These are phyloP conservation scores for Tragelaphus buxtoni DNA, from an alignment of 2,113 vertebrate genomes.

Conservation along the genomic window DNA sequence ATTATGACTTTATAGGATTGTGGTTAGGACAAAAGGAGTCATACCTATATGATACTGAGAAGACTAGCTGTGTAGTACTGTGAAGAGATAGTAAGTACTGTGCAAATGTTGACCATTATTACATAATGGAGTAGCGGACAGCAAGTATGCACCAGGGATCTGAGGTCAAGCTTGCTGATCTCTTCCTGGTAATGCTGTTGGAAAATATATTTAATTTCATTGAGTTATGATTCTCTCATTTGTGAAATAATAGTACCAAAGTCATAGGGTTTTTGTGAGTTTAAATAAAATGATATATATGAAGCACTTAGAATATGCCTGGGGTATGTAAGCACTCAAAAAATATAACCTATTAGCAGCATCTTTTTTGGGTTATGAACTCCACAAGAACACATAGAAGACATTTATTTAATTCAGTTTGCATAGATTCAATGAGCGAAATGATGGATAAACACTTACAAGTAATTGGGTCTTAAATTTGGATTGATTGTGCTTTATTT, in stretches of 20 bases:
- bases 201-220: not conserved
- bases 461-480: slow-evolving; percentile 16
- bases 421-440: not conserved
- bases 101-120: not conserved
- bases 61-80: not conserved
- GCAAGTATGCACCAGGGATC: not conserved
- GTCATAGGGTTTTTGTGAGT: not conserved
- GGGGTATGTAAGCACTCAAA: not conserved
- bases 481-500: not conserved
- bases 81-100: not conserved
- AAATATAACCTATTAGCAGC: not conserved
- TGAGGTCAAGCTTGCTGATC: not conserved
- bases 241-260: not conserved
- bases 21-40: not conserved
- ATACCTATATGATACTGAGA: not conserved
- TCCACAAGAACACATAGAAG: not conserved
- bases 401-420: not conserved
- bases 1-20: not conserved
- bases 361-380: not conserved
- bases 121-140: not conserved
- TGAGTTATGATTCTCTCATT: not conserved
- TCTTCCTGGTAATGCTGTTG: not conserved
- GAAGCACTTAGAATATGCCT: not conserved
- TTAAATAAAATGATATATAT: not conserved
- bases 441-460: not conserved